A percentile compares a stretch with the other conserved stretches of the same genome.
Evolutionary conservation across 2,113 vertebrate genomes (phyloP).

Genomic region (Seriola aureovittata): DNA sequence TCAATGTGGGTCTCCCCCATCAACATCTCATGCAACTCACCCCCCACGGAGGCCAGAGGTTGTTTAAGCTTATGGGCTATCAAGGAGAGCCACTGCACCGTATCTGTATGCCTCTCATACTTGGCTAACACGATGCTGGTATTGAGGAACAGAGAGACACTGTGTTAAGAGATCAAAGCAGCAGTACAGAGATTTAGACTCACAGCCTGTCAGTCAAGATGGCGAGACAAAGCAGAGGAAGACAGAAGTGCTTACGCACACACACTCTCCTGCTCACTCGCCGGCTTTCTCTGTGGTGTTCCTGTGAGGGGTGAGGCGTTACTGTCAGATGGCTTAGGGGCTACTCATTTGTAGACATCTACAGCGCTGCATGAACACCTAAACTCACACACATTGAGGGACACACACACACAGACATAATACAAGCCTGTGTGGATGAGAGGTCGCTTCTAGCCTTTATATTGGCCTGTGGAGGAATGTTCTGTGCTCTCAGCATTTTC

Average conservation of each 20-base stretch:
- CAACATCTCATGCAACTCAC: conserved; percentile 55
- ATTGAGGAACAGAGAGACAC: conserved; percentile 73
- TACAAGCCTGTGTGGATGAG: conserved; percentile 55
- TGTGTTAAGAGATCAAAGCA: conserved; percentile 80
- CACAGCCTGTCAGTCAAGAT: conserved; percentile 72
- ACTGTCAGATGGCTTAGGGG: conserved; percentile 76
- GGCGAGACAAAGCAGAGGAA: conserved; percentile 75
- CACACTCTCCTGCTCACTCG: conserved; percentile 57
- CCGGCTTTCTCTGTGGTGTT: conserved; percentile 48
- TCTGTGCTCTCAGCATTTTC: conserved; percentile 82
- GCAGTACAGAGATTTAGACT: conserved; percentile 71
- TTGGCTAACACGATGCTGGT: conserved; percentile 64
- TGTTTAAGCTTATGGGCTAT: conserved; percentile 61
- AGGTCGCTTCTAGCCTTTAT: conserved; percentile 56
- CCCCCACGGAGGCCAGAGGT: conserved; percentile 65
- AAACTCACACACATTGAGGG: conserved; percentile 46
- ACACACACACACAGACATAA: conserved; percentile 47
- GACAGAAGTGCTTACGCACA: conserved; percentile 80
- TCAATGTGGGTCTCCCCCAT: conserved; percentile 67
- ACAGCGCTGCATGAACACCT: conserved; percentile 55
- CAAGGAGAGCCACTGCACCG: conserved; percentile 58
- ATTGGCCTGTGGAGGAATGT: conserved; percentile 77
- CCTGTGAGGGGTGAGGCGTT: conserved; percentile 72
- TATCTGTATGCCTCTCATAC: conserved; percentile 69
- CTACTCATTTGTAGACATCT: conserved; percentile 77